Evolutionary conservation across 2,888 invertebrate species (phyloP).

Genomic region (Elmis aenea): DNA sequence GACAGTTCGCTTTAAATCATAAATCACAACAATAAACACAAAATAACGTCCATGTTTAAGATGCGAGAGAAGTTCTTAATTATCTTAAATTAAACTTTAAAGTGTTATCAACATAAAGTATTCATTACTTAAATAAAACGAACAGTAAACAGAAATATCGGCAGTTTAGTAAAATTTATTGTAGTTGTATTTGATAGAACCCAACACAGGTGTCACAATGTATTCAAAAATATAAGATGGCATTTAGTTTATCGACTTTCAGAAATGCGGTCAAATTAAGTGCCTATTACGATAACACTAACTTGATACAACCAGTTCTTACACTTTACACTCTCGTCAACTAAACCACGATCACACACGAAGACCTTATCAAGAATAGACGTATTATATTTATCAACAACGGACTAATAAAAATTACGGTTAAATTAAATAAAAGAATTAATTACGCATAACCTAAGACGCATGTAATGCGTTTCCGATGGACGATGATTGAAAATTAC

Average conservation of each 20-base stretch:
- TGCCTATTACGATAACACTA: slow-evolving; percentile 24
- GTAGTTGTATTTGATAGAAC: too few species aligned
- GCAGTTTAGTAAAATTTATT: too few species aligned
- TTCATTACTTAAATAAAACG: too few species aligned
- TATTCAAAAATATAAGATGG: slow-evolving; percentile 1
- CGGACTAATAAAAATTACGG: slow-evolving; percentile 7
- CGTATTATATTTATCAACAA: slow-evolving; percentile 12
- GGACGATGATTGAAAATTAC: slow-evolving; percentile 18
- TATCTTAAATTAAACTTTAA: too few species aligned
- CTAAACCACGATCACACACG: slow-evolving; percentile 8
- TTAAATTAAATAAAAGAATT: slow-evolving; percentile 14
- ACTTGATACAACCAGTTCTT: slow-evolving; percentile 13
- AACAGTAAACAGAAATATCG: too few species aligned
- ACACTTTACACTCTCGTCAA: too few species aligned
- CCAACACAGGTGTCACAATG: neutral
- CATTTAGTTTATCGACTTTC: slow-evolving; percentile 13
- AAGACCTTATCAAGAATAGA: too few species aligned
- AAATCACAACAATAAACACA: too few species aligned
- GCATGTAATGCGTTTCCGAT: slow-evolving; percentile 16
- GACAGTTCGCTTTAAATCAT: too few species aligned
- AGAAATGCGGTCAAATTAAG: slow-evolving; percentile 20
- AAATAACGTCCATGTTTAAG: too few species aligned
- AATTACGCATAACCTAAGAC: slow-evolving; percentile 13
- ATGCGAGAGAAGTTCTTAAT: too few species aligned
- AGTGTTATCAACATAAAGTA: too few species aligned